A percentile compares a stretch with the other conserved stretches of the same genome.
Conservation (phyloP, 2,797 vertebrate species). For the Myotis pilosus region DNA sequence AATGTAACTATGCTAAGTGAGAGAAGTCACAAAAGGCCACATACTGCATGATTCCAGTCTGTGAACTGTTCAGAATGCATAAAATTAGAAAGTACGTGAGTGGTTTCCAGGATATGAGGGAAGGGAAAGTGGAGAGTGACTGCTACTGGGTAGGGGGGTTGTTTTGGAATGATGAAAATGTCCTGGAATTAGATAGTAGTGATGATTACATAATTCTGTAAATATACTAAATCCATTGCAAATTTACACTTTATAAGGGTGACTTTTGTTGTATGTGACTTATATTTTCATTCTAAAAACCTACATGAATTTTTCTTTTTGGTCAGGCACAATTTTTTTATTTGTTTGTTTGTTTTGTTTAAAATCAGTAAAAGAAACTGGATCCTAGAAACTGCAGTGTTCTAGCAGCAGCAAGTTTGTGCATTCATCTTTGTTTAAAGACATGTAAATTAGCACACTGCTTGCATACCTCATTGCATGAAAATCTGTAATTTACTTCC, state of each 20-base stretch:
- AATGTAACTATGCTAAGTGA: not conserved
- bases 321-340: conserved; percentile 95
- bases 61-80: not conserved
- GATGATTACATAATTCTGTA: not conserved
- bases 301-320: not conserved
- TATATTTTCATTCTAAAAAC: not conserved
- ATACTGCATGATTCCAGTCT: not conserved
- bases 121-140: too few species aligned
- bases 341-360: conserved; percentile 81
- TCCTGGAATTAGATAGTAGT: not conserved
- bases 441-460: conserved; percentile 87
- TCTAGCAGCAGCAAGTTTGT: conserved; percentile 87
- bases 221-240: not conserved
- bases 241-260: not conserved
- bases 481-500: conserved; percentile 86
- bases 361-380: conserved; percentile 91
- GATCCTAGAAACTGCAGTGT: conserved; percentile 89
- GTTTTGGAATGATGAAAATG: not conserved
- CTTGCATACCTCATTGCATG: conserved; percentile 87
- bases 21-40: not conserved
- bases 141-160: not conserved
- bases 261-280: not conserved
- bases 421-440: conserved; percentile 83
- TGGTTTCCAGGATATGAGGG: not conserved
- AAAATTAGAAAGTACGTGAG: not conserved